Evolutionary conservation across 2,888 invertebrate species (phyloP).

Genomic region (Escarpia spicata): DNA sequence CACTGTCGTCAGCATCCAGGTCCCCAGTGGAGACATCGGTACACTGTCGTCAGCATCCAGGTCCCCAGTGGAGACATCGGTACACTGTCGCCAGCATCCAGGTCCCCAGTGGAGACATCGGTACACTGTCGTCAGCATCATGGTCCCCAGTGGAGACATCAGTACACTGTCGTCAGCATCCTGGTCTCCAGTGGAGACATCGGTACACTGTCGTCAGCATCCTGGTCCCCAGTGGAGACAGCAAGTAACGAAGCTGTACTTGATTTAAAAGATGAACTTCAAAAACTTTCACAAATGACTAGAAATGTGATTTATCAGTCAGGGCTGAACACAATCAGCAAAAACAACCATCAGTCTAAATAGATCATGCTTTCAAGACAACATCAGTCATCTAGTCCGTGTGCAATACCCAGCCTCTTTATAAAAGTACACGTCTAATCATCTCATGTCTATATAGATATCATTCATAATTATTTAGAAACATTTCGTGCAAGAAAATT

Average conservation of each 20-base stretch:
- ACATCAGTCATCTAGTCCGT: background rate
- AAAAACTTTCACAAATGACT: background rate
- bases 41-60: too few species aligned
- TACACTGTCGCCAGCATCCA: too few species aligned
- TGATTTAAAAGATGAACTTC: background rate
- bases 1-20: too few species aligned
- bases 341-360: background rate
- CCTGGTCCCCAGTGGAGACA: background rate
- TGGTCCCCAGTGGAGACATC: too few species aligned
- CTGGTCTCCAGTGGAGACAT: too few species aligned
- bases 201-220: background rate
- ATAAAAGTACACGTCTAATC: background rate
- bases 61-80: too few species aligned
- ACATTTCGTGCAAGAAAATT: background rate
- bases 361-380: background rate
- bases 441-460: background rate
- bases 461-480: background rate
- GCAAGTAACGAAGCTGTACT: background rate
- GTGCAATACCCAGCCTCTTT: background rate
- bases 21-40: too few species aligned
- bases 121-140: too few species aligned
- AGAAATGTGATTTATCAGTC: constrained; percentile 2
- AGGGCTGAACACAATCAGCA: background rate
- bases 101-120: too few species aligned
- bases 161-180: too few species aligned